Percentiles rank a stretch among this genome's conserved stretches.
Conservation (phyloP, 2,888 invertebrate species). For the Chymomyza amoena region DNA sequence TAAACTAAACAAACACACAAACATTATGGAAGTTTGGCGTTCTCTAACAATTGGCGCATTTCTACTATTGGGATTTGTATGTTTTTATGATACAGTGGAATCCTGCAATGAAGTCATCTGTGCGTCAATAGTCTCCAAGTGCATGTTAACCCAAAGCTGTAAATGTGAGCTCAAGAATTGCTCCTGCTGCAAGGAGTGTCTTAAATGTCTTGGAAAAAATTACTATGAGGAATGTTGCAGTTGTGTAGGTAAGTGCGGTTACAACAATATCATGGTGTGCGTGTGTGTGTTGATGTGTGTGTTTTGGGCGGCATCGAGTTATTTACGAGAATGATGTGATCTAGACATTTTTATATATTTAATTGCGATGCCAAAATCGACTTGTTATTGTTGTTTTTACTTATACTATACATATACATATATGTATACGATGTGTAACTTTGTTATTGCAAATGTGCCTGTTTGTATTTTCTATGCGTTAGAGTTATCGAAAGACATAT, state of each 20-base stretch:
- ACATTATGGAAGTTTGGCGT: conserved; percentile 66
- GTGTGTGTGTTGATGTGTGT: conserved; percentile 13
- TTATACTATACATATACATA: conserved; percentile 1
- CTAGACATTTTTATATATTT: conserved; percentile 46
- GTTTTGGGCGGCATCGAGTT: conserved; percentile 8
- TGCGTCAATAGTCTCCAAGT: conserved; percentile 97
- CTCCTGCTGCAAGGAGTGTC: conserved; percentile 96
- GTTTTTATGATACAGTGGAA: conserved; percentile 67
- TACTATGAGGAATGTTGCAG: conserved; percentile 97
- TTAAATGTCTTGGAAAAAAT: conserved; percentile 89
- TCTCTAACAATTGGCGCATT: conserved; percentile 62
- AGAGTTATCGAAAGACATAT: conserved; percentile 19
- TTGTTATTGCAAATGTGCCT: neutral
- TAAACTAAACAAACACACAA: conserved; percentile 3
- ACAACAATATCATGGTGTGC: neutral
- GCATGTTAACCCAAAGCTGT: conserved; percentile 96
- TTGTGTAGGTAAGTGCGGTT: conserved; percentile 90
- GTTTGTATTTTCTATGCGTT: conserved; percentile 21
- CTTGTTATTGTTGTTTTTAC: conserved; percentile 33
- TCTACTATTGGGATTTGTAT: conserved; percentile 63
- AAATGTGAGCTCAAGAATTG: conserved; percentile 96
- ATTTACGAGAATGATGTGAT: conserved; percentile 52
- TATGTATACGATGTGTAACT: conserved; percentile 10
- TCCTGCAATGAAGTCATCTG: conserved; percentile 96
- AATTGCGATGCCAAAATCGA: conserved; percentile 34